Conservation (phyloP, 2,113 vertebrate species). For the Onychostoma macrolepis region DNA sequence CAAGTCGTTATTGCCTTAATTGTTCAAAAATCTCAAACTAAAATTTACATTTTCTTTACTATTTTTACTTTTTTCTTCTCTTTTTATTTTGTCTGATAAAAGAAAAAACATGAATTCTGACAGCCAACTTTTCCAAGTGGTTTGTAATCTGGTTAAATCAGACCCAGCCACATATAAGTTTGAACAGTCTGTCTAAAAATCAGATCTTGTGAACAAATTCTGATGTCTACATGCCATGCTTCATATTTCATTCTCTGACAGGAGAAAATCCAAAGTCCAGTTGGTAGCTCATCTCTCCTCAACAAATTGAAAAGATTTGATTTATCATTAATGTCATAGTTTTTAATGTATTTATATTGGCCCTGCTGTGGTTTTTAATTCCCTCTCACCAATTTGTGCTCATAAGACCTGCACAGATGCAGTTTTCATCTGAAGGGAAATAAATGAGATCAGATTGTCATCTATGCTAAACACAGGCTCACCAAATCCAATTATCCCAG, state of each 20-base stretch:
- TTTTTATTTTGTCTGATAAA: no score
- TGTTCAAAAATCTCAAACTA: neutral
- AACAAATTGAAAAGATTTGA: neutral
- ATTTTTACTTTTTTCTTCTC: no score
- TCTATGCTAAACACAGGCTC: constrained; percentile 18
- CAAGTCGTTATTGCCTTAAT: neutral
- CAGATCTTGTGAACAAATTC: neutral
- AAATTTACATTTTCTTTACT: no score
- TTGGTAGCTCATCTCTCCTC: neutral
- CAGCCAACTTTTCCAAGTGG: neutral
- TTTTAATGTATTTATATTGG: neutral
- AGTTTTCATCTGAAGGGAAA: neutral
- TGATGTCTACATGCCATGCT: neutral
- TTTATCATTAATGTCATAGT: neutral
- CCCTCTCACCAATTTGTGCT: neutral
- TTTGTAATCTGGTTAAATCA: neutral
- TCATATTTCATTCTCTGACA: neutral
- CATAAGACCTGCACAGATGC: neutral
- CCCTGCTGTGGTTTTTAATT: neutral
- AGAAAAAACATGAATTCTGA: neutral
- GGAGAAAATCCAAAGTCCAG: neutral
- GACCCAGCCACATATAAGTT: neutral
- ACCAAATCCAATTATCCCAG: neutral
- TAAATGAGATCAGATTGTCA: constrained; percentile 9
- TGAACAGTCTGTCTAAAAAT: neutral